A percentile compares a stretch with the other conserved stretches of the same genome.
Conservation (phyloP, 2,888 invertebrate genomes). For the Melinaea menophilus region DNA sequence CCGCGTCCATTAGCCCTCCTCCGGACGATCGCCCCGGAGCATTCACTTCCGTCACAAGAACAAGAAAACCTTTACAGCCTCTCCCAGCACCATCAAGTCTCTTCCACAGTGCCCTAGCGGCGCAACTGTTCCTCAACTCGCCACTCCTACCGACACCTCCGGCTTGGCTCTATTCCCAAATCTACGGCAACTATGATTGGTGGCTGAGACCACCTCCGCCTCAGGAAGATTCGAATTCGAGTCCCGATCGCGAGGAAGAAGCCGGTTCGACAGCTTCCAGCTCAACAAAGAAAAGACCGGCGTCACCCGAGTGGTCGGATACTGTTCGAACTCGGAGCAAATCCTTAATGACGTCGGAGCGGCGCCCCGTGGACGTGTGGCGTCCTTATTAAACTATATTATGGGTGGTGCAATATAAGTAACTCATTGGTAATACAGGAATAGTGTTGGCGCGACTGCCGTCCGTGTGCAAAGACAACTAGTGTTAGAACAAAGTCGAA, state of each 20-base stretch:
- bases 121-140: conserved; percentile 85
- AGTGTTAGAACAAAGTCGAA: conserved; percentile 39
- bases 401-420: conserved; percentile 9
- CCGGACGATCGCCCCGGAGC: conserved; percentile 76
- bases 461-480: conserved; percentile 41
- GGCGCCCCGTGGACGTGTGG: conserved; percentile 85
- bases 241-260: conserved; percentile 69
- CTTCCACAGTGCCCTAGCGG: conserved; percentile 77
- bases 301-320: conserved; percentile 74
- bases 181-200: conserved; percentile 84
- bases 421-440: conserved; percentile 32
- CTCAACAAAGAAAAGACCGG: conserved; percentile 70
- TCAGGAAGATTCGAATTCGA: conserved; percentile 67
- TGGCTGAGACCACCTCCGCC: conserved; percentile 78
- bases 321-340: conserved; percentile 69
- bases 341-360: conserved; percentile 64
- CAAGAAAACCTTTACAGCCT: conserved; percentile 68
- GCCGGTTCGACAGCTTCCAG: conserved; percentile 56
- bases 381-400: conserved; percentile 80
- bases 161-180: conserved; percentile 87
- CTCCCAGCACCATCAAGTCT: conserved; percentile 67
- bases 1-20: conserved; percentile 76
- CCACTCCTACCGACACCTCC: conserved; percentile 86
- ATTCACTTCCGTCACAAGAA: conserved; percentile 71
- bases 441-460: conserved; percentile 48